Base-by-base conservation (phyloP, 2,113 vertebrate species). In the Anolis carolinensis region DNA sequence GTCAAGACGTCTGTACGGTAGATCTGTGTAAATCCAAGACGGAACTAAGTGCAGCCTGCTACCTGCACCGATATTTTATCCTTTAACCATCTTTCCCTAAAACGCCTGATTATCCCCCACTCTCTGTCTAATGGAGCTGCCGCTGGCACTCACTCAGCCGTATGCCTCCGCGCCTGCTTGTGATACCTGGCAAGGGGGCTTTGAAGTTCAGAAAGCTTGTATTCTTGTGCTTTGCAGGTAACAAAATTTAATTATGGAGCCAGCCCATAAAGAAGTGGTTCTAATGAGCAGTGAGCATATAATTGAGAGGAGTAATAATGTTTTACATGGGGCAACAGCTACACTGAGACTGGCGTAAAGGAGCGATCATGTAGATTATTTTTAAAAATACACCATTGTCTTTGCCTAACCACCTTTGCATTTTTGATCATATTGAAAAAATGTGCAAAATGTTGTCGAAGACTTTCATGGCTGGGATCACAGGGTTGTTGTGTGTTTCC, bases 1-100 rank as follows among this genome's bases (percentile, higher is more conserved):
- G 89, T 86, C 1, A 67, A 91, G 94, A 86, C 79, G 94, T 92
- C 95, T 94, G 94, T 88, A 86, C 62, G 27, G 92, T 59, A 89
- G 92, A 88, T 92, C 92, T 93, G 88, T 78, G 93, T 86, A 86
- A 88, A 93, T 90, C 93, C 32, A 36, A 52, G 72, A 67, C 16
- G 93, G 78, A 82, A 91, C 83, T 10, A 83, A 92, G 92, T 89
- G 82, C 88, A 89, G 9, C 52, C 83, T 75, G 62, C 62, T 75
- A 55, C 82, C 91, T 81, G 92, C 92, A 81, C 89, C 89, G 62
- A 9, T 89, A 82, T 90, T 68, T 76, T 18, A 79, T 88, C 92
- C 84, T 89, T 71, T 67, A 77, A 50, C 16, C 79, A 59, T 10
- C 77, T 87, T 59, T 83, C 4, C 63, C 2, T 3, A 79, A 44